phyloP scores from a whole-genome alignment of 1,140 invertebrate genomes.

The Sycobia sp. region DNA sequence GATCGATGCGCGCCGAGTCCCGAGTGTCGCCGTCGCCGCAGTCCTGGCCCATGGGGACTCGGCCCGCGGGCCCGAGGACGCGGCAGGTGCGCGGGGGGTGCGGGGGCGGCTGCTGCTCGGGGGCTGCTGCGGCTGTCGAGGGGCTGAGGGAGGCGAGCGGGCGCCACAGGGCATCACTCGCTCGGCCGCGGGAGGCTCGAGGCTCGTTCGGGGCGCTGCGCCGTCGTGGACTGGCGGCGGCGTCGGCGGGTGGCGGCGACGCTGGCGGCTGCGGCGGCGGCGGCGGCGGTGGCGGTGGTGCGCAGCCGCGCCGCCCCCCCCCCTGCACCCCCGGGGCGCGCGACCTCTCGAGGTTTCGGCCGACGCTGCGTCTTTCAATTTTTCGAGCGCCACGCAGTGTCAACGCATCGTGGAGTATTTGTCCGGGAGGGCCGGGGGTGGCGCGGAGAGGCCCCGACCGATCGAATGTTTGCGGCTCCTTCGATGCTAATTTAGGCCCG shows the following conservation, averaged over 20 bases:
- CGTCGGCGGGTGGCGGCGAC: conserved; percentile 40
- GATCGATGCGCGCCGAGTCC: conserved; percentile 51
- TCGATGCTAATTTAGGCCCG: neutral
- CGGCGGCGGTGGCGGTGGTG: neutral
- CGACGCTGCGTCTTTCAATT: too few relatives aligned
- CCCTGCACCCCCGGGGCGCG: neutral
- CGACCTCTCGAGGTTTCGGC: neutral
- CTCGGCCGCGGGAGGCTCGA: conserved; percentile 15
- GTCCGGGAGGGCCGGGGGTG: too few relatives aligned
- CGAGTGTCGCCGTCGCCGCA: conserved; percentile 35
- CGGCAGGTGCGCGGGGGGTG: too few relatives aligned
- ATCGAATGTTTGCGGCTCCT: neutral
- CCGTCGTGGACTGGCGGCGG: conserved; percentile 43
- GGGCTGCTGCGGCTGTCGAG: neutral
- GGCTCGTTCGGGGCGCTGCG: conserved; percentile 43
- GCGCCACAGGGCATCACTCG: conserved; percentile 30
- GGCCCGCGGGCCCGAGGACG: neutral
- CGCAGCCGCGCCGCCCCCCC: neutral
- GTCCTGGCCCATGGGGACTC: conserved; percentile 50
- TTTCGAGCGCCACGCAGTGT: too few relatives aligned
- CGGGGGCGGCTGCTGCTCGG: neutral
- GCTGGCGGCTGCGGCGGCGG: too few relatives aligned
- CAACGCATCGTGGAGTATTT: too few relatives aligned
- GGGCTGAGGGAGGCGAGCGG: neutral
- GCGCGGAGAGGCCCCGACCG: neutral